These are phyloP conservation scores for Papilio xuthus DNA, from an alignment of 1,140 invertebrate genomes.

Conservation along the genomic window DNA sequence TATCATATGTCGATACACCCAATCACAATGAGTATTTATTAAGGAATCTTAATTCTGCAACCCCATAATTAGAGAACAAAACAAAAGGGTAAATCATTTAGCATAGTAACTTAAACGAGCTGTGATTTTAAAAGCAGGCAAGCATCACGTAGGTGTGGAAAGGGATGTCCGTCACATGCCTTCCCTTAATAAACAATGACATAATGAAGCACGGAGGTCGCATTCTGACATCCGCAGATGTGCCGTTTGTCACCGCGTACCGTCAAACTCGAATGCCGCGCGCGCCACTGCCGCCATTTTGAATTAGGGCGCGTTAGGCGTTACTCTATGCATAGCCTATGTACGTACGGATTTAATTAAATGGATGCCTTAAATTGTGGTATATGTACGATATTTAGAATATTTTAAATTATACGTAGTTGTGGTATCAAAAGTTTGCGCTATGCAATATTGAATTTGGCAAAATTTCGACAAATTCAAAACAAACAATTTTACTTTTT, in stretches of 20 bases:
- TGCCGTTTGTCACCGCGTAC: slow-evolving; percentile 43
- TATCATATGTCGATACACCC: too few species aligned
- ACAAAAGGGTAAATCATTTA: not conserved
- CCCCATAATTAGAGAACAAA: too few species aligned
- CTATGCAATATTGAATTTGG: not conserved
- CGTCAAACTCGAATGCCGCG: slow-evolving; percentile 39
- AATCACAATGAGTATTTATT: too few species aligned
- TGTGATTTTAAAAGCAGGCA: slow-evolving; percentile 13
- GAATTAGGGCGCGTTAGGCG: slow-evolving; percentile 11
- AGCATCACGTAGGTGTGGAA: not conserved
- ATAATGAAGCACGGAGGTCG: slow-evolving; percentile 42
- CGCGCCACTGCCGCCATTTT: slow-evolving; percentile 26
- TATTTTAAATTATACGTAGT: not conserved
- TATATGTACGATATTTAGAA: not conserved
- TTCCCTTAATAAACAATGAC: slow-evolving; percentile 46
- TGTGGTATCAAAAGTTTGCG: not conserved
- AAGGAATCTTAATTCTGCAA: too few species aligned
- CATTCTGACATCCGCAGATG: slow-evolving; percentile 44
- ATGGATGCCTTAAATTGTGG: not conserved
- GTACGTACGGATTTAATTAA: slow-evolving; percentile 9
- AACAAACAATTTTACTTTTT: too few species aligned
- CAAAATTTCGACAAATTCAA: too few species aligned
- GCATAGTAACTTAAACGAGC: not conserved
- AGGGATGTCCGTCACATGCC: slow-evolving; percentile 28
- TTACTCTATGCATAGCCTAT: not conserved